These are phyloP conservation scores for Fukomys damarensis DNA, from an alignment of 2,113 vertebrate genomes.

Conservation along the genomic window DNA sequence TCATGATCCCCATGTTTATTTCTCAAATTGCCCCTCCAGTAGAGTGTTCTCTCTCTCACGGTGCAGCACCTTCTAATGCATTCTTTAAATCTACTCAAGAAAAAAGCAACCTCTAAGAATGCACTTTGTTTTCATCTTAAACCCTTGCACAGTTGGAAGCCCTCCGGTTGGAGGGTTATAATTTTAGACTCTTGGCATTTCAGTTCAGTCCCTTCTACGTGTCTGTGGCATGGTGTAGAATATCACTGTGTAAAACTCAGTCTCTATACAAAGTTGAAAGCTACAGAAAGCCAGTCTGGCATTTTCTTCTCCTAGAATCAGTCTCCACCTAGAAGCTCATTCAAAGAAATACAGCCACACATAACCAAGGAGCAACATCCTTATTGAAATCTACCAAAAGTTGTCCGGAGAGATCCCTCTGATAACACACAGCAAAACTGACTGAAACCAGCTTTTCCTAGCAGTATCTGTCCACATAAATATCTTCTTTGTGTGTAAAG, in stretches of 20 bases:
- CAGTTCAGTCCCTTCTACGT: not conserved
- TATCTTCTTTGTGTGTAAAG: not conserved
- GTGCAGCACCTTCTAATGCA: not conserved
- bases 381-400: slow-evolving; percentile 27
- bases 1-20: not conserved
- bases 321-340: not conserved
- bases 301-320: slow-evolving; percentile 5
- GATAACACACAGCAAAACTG: not conserved
- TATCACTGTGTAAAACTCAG: not conserved
- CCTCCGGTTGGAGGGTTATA: not conserved
- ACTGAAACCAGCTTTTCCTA: slow-evolving; percentile 27
- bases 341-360: slow-evolving; percentile 33
- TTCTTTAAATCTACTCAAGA: not conserved
- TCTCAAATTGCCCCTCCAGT: not conserved
- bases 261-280: not conserved
- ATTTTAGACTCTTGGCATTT: not conserved
- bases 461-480: not conserved
- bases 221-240: not conserved
- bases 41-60: not conserved
- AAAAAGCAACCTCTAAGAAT: not conserved
- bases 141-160: not conserved
- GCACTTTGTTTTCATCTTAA: not conserved
- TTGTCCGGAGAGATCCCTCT: not conserved
- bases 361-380: slow-evolving; percentile 22
- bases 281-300: not conserved